phyloP scores from a whole-genome alignment of 2,113 vertebrate genomes.

The Pedionomus torquatus region DNA sequence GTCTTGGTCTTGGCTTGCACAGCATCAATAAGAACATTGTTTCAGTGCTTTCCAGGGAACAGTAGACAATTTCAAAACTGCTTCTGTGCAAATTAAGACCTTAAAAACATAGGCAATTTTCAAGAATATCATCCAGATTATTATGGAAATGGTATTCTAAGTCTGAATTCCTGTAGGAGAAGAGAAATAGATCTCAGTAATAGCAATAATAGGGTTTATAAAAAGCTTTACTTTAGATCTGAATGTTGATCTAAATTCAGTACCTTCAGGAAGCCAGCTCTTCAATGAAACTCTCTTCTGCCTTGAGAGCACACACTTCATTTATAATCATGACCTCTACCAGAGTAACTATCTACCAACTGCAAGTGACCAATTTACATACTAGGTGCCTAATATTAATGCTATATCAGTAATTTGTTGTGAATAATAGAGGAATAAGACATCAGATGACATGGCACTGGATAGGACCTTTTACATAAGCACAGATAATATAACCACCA shows the following conservation, averaged over 20 bases:
- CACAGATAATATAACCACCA: neutral
- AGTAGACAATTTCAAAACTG: neutral
- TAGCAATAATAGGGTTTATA: neutral
- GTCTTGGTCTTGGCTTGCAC: neutral
- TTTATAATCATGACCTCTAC: neutral
- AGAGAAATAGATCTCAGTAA: neutral
- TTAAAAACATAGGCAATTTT: neutral
- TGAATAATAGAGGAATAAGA: neutral
- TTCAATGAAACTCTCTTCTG: neutral
- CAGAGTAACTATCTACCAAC: neutral
- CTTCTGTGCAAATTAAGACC: neutral
- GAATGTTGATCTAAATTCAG: neutral
- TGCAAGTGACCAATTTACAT: neutral
- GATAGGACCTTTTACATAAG: neutral
- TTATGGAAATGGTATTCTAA: neutral
- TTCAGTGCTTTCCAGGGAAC: neutral
- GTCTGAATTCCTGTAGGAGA: neutral
- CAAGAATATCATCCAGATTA: neutral
- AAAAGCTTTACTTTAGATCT: neutral
- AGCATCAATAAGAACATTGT: neutral
- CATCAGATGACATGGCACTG: neutral
- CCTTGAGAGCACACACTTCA: neutral
- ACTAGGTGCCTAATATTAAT: neutral
- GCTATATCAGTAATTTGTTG: neutral
- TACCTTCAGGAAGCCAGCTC: neutral